phyloP scores from a whole-genome alignment of 92 coral and sea anemone species.

The Virgularia gustaviana region DNA sequence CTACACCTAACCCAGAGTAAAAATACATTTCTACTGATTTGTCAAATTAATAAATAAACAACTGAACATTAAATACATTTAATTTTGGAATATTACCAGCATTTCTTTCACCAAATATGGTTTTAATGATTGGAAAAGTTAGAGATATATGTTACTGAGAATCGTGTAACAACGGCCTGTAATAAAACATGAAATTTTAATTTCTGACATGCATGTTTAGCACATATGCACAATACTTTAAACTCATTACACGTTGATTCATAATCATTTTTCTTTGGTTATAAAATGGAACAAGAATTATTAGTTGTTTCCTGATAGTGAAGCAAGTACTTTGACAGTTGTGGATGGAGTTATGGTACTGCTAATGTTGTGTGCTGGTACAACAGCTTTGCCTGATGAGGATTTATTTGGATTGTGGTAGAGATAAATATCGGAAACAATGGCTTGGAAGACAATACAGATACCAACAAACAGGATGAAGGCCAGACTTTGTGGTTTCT shows the following conservation, averaged over 20 bases:
- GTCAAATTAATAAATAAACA: too few relatives aligned
- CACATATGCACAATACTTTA: background rate
- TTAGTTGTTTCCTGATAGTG: background rate
- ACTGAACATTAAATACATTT: too few relatives aligned
- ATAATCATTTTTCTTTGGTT: background rate
- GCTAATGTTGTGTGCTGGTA: background rate
- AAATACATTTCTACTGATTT: too few relatives aligned
- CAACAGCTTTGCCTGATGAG: background rate
- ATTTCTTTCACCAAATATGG: too few relatives aligned
- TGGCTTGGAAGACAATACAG: constrained; percentile 88
- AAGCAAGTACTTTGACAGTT: background rate
- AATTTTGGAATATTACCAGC: too few relatives aligned
- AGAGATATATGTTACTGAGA: too few relatives aligned
- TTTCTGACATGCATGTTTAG: background rate
- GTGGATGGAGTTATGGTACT: constrained; percentile 12
- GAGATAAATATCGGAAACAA: constrained; percentile 77
- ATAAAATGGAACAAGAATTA: background rate
- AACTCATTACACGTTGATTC: background rate
- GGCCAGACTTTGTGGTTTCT: constrained; percentile 72
- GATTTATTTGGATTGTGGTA: constrained; percentile 58
- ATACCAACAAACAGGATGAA: constrained; percentile 85
- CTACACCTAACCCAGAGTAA: too few relatives aligned
- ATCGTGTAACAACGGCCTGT: too few relatives aligned
- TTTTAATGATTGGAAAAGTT: too few relatives aligned
- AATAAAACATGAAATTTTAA: too few relatives aligned